A percentile compares a stretch with the other conserved stretches of the same genome.
These are phyloP conservation scores for Eurystomus glaucurus DNA, from an alignment of 2,797 vertebrate genomes.

Conservation along the genomic window DNA sequence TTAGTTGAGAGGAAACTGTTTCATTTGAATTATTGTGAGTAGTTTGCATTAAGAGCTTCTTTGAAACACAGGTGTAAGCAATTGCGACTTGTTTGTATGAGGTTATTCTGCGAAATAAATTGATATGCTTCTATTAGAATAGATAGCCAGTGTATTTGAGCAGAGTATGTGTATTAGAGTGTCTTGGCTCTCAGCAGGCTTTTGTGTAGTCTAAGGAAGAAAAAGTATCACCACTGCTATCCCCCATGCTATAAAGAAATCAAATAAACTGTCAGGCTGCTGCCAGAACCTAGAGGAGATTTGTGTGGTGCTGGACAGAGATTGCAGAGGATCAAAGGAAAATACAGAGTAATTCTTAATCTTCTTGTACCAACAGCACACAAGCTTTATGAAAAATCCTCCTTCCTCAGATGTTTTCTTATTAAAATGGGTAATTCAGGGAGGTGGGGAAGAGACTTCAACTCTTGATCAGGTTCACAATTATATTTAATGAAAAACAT, in stretches of 20 bases:
- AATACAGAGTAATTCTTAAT: background rate
- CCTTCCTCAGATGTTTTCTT: background rate
- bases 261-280: background rate
- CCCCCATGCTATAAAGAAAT: background rate
- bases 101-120: background rate
- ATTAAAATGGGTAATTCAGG: background rate
- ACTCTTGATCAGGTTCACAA: background rate
- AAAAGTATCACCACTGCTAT: background rate
- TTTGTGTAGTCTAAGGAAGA: background rate
- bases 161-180: background rate
- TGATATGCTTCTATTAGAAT: background rate
- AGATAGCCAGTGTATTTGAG: background rate
- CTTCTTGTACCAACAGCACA: background rate
- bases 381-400: background rate
- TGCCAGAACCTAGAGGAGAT: background rate
- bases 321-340: slow-evolving; percentile 34
- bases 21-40: background rate
- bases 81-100: background rate
- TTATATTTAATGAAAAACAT: background rate
- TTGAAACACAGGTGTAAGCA: background rate
- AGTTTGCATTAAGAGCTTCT: background rate
- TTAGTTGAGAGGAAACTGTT: background rate
- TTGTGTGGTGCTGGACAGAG: background rate
- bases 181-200: background rate
- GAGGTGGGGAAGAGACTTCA: background rate